Evolutionary conservation across 1,140 invertebrate genomes (phyloP), one percentile per base, ranked within the genome.

Genomic region (Oreohelix idahoensis): DNA sequence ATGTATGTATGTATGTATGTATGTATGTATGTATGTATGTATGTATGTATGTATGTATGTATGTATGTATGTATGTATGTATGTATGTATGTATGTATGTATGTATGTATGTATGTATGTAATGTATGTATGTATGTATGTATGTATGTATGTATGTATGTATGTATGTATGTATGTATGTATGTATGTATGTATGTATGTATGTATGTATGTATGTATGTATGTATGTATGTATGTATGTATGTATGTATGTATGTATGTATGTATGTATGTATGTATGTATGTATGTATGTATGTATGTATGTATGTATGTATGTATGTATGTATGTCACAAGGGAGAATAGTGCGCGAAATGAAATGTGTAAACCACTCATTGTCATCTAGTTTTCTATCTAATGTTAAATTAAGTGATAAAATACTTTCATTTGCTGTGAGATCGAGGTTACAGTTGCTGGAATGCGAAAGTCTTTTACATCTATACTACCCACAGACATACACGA

Each of bases 191-290:
- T 83, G 81, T 83, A 78, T 69, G 81, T 77, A 77, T 83, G 74
- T 77, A 77, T 83, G 81, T 83, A 83, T 77, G 73, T 77, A 77
- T 83, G 73, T 20, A 82, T 77, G 42, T 78, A 76, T 70, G 84
- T 76, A 71, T 83, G 76, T 82, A 83, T 85, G 84, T 85, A 83
- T 85, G 84, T 82, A 75, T 83, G 81, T 82, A 83, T 85, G 84
- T 79, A 83, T 85, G 84, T 79, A 74, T 85, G 80, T 71, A 83
- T 85, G 84, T 79, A 83, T 85, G 84, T 79, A 79, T 85, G 84
- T 79, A 83, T 83, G 84, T 79, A 79, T 79, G 84, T 58, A 79
- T 83, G 84, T 73, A 83, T 85, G 84, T 53, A 85, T 79, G 84
- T 58, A 79, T 83, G 81, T 49, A 85, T 80, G 81, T 70, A 85